A percentile compares a stretch with the other conserved stretches of the same genome.
phyloP scores from a whole-genome alignment of 2,113 vertebrate species.

The Syngnathus scovelli region DNA sequence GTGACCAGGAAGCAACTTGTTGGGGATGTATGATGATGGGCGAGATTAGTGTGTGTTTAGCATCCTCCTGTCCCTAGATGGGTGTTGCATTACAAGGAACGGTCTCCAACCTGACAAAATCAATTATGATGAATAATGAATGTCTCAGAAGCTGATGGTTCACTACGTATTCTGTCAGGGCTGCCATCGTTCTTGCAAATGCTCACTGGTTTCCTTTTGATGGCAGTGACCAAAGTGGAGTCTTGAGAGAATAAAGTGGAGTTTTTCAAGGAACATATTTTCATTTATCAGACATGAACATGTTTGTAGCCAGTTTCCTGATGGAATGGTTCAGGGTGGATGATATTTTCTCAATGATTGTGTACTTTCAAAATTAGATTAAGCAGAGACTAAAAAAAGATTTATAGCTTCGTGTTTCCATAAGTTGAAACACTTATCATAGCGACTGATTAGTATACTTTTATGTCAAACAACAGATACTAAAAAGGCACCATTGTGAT shows the following conservation, averaged over 20 bases:
- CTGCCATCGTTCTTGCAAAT: slow-evolving; percentile 35
- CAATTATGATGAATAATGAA: slow-evolving; percentile 79
- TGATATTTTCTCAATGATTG: neutral
- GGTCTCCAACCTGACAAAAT: slow-evolving; percentile 68
- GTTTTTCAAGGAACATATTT: neutral
- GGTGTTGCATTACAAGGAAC: slow-evolving; percentile 68
- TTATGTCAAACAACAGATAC: neutral
- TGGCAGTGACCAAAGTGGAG: slow-evolving; percentile 11
- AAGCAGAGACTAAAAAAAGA: no score
- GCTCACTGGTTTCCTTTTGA: slow-evolving; percentile 36
- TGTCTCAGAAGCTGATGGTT: slow-evolving; percentile 36
- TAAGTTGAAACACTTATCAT: neutral
- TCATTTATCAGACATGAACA: neutral
- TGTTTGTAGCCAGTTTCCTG: neutral
- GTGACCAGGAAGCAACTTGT: slow-evolving; percentile 28
- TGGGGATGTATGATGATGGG: neutral
- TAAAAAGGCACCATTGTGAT: no score
- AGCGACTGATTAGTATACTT: neutral
- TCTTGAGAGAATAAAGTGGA: slow-evolving; percentile 15
- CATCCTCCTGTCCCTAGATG: slow-evolving; percentile 42
- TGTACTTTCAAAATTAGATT: neutral
- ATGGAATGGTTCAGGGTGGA: neutral
- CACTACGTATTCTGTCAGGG: slow-evolving; percentile 36
- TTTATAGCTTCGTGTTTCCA: neutral
- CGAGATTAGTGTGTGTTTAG: slow-evolving; percentile 43